Base-by-base conservation (phyloP, 2,888 invertebrate genomes). In the Alviniconcha strummeri region DNA sequence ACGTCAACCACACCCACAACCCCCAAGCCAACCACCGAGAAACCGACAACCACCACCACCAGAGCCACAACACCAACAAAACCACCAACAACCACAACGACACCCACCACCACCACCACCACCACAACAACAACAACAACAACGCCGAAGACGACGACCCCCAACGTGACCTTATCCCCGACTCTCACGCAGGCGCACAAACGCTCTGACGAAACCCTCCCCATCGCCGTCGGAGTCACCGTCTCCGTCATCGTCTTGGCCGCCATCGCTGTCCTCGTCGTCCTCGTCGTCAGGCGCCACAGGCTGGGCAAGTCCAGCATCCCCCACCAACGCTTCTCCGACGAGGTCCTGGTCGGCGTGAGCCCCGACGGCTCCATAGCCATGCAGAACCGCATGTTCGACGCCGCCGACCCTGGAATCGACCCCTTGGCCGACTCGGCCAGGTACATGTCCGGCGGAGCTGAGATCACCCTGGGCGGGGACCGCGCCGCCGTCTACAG, bases 361-460 rank as follows among this genome's bases (percentile, higher is more conserved):
- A 87, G 87, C 52, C 80, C 84, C 8, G 90, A 91, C 80, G 90
- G 90, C 4, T 88, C 89, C 72, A 83, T 91, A 11, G 86, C 87
- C 52, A 89, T 89, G 72, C 88, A 88, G 57, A 91, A 91, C 85
- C 89, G 89, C 81, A 83, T 91, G 84, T 91, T 88, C 86, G 91
- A 89, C 80, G 85, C 90, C 74, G 85, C 86, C 72, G 88, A 87
- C 9, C 80, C 80, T 5, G 79, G 83, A 13, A 72, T 56, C 1
- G 85, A 84, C 56, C 79, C 88, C 5, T 19, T 86, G 11, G 71
- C 81, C 5, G 87, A 87, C 11, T 85, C 83, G 57, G 85, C 86
- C 57, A 86, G 87, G 67, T 88, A 80, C 57, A 83, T 86, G 86
- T 60, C 82, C 4, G 86, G 83, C 69, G 84, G 75, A 36, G 57